Conservation (phyloP, 2,888 invertebrate genomes). For the Steinernema hermaphroditum region DNA sequence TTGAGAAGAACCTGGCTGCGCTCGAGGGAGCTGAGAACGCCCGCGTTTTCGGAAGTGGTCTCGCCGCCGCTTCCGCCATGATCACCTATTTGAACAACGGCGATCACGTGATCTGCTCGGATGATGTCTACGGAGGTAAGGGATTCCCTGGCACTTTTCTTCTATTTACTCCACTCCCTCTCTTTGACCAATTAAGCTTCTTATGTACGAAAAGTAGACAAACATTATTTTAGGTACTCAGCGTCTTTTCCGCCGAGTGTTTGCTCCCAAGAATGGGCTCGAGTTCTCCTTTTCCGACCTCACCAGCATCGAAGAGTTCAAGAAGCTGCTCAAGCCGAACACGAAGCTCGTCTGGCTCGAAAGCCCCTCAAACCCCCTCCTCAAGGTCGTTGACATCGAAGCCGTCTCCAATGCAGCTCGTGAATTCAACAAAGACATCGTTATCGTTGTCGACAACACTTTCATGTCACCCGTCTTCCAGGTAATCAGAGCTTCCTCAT, state of each 20-base stretch:
- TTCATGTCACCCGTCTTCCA: conserved; percentile 80
- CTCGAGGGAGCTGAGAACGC: conserved; percentile 83
- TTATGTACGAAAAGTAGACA: not conserved
- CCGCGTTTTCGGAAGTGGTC: conserved; percentile 80
- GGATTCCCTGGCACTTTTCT: not conserved
- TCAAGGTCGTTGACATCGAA: conserved; percentile 85
- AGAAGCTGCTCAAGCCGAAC: conserved; percentile 77
- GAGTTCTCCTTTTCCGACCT: conserved; percentile 80
- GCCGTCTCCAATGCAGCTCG: conserved; percentile 71
- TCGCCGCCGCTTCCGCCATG: conserved; percentile 80
- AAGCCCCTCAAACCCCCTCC: conserved; percentile 89
- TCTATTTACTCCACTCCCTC: not conserved
- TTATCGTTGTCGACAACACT: conserved; percentile 86
- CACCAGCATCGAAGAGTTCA: conserved; percentile 74
- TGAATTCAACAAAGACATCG: conserved; percentile 68
- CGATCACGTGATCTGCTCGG: conserved; percentile 86
- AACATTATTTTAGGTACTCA: conserved; percentile 46
- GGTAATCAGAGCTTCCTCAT: conserved; percentile 33
- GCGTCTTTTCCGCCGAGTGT: conserved; percentile 40
- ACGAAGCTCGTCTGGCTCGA: conserved; percentile 95
- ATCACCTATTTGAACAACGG: conserved; percentile 78
- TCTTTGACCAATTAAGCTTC: not conserved
- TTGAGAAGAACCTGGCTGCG: conserved; percentile 86
- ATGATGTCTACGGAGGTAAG: conserved; percentile 89
- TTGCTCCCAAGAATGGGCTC: conserved; percentile 73